Evolutionary conservation across 2,888 invertebrate species (phyloP), one percentile per base, ranked within the genome.

Genomic region (Agrochola macilenta): DNA sequence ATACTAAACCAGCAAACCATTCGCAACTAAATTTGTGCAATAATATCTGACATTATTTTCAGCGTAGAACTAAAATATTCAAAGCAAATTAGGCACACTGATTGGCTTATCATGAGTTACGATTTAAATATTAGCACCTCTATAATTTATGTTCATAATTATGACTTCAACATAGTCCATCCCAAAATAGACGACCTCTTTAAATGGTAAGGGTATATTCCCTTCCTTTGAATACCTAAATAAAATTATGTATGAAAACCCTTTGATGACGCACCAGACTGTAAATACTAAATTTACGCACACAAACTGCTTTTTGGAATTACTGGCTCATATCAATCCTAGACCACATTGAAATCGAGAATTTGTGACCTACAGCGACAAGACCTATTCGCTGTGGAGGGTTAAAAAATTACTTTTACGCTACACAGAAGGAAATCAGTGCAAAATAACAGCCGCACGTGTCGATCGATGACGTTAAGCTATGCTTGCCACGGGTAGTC

Each of bases 381-480:
- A 43, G 30, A 74, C 12, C 0, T 64, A 2, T n/a, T 52, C 43
- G 66, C 64, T 35, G 14, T n/a, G 17, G 66, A 78, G 72, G 49
- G 78, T 78, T 64, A 57, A 64, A 82, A 84, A 83, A 84, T 57
- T 1, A 23, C 20, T 63, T 69, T 69, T 61, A 79, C 43, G 26
- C 9, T 65, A 65, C 20, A 26, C 69, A 69, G 49, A 43, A 84
- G 39, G 39, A 3, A 39, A 39, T 39, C 39, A 39, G 39, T 39
- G 39, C 8, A 39, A 39, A 39, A 57, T n/a, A 58, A 58, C 26
- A 58, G 58, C 26, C 8, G 58, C 14, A 8, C 8, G 26, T 7
- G 14, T 26, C 58, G 58, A 60, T 60, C 17, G 17, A 60, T 60
- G 17, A 30, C 3, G 8, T 60, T 60, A 60, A 60, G 2, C 30